A percentile compares a stretch with the other conserved stretches of the same genome.
Conservation (phyloP, 2,888 invertebrate genomes). For the Selenia dentaria region DNA sequence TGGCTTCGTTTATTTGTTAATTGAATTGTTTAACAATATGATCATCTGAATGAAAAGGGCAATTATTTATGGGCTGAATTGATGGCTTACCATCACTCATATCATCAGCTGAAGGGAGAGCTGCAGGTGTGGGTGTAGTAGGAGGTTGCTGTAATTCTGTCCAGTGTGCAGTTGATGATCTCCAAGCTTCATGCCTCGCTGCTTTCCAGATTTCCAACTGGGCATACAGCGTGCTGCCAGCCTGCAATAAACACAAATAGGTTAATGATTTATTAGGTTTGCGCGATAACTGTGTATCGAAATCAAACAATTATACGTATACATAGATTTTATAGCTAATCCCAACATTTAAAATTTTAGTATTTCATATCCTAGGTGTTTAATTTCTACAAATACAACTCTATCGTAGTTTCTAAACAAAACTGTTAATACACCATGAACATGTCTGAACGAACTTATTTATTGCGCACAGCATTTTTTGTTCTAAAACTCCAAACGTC, state of each 20-base stretch:
- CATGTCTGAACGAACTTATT: constrained; percentile 2
- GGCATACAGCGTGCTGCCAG: constrained; percentile 93
- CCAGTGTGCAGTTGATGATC: constrained; percentile 71
- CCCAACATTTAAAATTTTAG: too few species aligned
- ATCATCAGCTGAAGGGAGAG: constrained; percentile 85
- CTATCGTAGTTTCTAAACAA: constrained; percentile 19
- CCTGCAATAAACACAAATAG: constrained; percentile 78
- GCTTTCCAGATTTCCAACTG: constrained; percentile 97
- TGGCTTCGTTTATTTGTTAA: too few species aligned
- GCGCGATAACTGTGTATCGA: too few species aligned
- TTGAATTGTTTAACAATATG: too few species aligned
- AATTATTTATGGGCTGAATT: too few species aligned
- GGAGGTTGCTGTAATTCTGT: constrained; percentile 72
- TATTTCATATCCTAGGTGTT: too few species aligned
- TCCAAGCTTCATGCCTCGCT: constrained; percentile 86
- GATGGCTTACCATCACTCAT: constrained; percentile 87
- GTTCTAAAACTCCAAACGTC: constrained; percentile 1
- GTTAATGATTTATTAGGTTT: too few species aligned
- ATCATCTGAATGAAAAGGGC: too few species aligned
- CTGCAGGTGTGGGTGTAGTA: constrained; percentile 63
- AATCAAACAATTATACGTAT: too few species aligned
- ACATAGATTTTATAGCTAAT: too few species aligned
- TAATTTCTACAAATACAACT: too few species aligned
- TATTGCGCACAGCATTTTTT: constrained; percentile 20
- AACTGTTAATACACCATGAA: constrained; percentile 11